A percentile compares a stretch with the other conserved stretches of the same genome.
Conservation (phyloP, 37 sponge, comb jelly and placozoan species). For the Mnemiopsis leidyi region DNA sequence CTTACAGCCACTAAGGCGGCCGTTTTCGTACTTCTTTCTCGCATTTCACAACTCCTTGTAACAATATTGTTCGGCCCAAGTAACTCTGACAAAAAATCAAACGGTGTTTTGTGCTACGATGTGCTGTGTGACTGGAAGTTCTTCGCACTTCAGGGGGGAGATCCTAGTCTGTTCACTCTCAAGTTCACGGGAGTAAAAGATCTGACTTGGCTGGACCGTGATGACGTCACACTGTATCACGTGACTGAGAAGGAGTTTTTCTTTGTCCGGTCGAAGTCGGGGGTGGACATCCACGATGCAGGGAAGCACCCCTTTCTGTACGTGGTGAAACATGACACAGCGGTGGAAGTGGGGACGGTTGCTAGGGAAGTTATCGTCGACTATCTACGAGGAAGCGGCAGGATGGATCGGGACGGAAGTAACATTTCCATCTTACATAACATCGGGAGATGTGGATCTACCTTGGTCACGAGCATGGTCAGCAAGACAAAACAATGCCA, state of each 20-base stretch:
- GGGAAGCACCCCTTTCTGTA: conserved; percentile 47
- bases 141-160: background rate
- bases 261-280: background rate
- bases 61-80: background rate
- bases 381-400: background rate
- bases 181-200: conserved; percentile 18
- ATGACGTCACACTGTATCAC: conserved; percentile 4
- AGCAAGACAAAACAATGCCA: conserved; percentile 27
- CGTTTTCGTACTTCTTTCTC: background rate
- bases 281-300: background rate
- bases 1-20: background rate
- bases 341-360: conserved; percentile 40
- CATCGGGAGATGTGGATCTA: conserved; percentile 41
- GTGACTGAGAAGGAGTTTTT: conserved; percentile 11
- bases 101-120: conserved; percentile 20
- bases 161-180: background rate
- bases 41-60: background rate
- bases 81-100: background rate
- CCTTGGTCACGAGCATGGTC: conserved; percentile 16
- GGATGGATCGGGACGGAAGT: conserved; percentile 14
- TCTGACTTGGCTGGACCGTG: background rate
- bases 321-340: background rate
- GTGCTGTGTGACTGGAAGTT: conserved; percentile 11
- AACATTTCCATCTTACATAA: conserved; percentile 7
- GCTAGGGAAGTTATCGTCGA: background rate